Evolutionary conservation across 2,113 vertebrate genomes (phyloP).

Genomic region (Ivindomyrus marchei): DNA sequence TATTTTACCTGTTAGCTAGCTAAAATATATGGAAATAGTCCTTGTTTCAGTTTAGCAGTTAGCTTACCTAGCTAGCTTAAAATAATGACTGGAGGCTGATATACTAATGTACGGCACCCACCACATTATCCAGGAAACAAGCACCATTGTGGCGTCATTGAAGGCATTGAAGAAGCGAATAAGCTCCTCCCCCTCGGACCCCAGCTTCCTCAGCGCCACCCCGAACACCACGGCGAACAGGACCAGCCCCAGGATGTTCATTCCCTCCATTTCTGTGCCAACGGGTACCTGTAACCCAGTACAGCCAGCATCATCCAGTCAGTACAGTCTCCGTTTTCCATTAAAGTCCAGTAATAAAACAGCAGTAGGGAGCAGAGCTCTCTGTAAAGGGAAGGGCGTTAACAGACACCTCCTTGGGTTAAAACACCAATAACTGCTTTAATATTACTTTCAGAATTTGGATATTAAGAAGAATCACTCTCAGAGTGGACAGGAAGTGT

Average conservation of each 20-base stretch:
- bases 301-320: background rate
- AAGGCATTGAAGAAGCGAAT: conserved; percentile 95
- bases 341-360: background rate
- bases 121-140: conserved; percentile 99
- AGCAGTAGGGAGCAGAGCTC: background rate
- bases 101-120: conserved; percentile 51
- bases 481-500: background rate
- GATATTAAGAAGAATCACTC: background rate
- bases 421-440: background rate
- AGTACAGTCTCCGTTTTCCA: background rate
- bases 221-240: conserved; percentile 89
- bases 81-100: background rate
- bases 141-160: conserved; percentile 96
- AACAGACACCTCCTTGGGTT: background rate
- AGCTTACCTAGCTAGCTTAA: background rate
- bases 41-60: background rate
- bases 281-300: conserved; percentile 66
- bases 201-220: conserved; percentile 87
- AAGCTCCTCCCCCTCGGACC: conserved; percentile 85
- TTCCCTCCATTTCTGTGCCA: conserved; percentile 78
- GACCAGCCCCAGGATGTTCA: conserved; percentile 96
- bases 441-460: background rate
- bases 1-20: background rate
- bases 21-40: background rate
- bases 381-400: background rate